phyloP scores from a whole-genome alignment of 2,888 invertebrate species.

The Nudaria mundana region DNA sequence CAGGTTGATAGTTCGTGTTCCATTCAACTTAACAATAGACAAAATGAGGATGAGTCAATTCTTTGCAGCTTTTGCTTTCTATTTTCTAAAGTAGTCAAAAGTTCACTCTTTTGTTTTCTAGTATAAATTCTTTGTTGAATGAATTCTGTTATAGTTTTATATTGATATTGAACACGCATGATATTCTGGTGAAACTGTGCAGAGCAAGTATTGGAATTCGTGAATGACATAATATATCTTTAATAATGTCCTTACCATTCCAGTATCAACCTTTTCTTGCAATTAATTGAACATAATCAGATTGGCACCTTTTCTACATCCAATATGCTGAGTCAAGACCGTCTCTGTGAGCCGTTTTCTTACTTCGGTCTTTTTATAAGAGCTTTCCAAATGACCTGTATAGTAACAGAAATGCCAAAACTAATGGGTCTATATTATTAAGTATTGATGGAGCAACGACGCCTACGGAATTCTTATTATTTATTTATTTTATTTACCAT shows the following conservation, averaged over 20 bases:
- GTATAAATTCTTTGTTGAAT: constrained; percentile 17
- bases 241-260: constrained; percentile 5
- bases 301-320: constrained; percentile 29
- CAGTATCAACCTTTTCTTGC: constrained; percentile 26
- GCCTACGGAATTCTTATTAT: constrained; percentile 45
- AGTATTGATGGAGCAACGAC: constrained; percentile 44
- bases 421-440: constrained; percentile 60
- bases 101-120: constrained; percentile 68
- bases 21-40: constrained; percentile 77
- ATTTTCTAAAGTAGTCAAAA: constrained; percentile 68
- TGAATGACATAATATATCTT: constrained; percentile 43
- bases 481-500: constrained; percentile 46
- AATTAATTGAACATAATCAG: constrained; percentile 42
- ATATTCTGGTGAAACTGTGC: constrained; percentile 56
- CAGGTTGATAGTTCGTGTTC: constrained; percentile 74
- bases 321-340: constrained; percentile 19
- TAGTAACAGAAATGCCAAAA: constrained; percentile 17
- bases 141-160: constrained; percentile 40
- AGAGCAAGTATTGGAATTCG: constrained; percentile 59
- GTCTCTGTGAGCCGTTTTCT: constrained; percentile 12
- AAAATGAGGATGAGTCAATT: constrained; percentile 77
- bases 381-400: too few relatives aligned
- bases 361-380: too few relatives aligned
- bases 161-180: constrained; percentile 58
- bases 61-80: constrained; percentile 69